phyloP scores from a whole-genome alignment of 2,797 vertebrate genomes.

The Gouania willdenowi region DNA sequence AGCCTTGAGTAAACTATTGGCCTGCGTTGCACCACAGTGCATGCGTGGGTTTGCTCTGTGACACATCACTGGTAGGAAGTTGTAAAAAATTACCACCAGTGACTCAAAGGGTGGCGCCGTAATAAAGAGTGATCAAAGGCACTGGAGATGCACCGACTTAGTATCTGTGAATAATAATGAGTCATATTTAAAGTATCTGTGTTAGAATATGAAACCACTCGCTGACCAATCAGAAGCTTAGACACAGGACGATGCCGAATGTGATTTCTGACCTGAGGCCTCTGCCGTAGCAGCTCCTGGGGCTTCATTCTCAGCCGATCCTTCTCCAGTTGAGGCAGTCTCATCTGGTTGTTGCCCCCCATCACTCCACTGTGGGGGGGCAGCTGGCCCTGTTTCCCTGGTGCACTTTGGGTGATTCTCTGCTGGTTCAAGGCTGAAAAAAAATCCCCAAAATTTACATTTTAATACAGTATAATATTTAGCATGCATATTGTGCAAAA shows the following conservation, averaged over 20 bases:
- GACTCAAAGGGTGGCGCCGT: slow-evolving; percentile 56
- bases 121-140: slow-evolving; percentile 49
- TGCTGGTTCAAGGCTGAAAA: slow-evolving; percentile 88
- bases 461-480: too few species aligned
- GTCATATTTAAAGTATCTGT: slow-evolving; percentile 26
- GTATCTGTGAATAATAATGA: slow-evolving; percentile 12
- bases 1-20: slow-evolving; percentile 60
- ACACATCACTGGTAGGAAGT: slow-evolving; percentile 60
- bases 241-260: too few species aligned
- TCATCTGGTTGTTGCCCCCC: slow-evolving; percentile 81
- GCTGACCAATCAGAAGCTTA: too few species aligned
- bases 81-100: slow-evolving; percentile 59
- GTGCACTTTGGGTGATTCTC: slow-evolving; percentile 91
- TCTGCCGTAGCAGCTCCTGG: slow-evolving; percentile 95
- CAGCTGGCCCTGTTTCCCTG: slow-evolving; percentile 85
- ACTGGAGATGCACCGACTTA: slow-evolving; percentile 5
- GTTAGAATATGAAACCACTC: too few species aligned
- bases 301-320: slow-evolving; percentile 91
- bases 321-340: slow-evolving; percentile 95
- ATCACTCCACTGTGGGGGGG: slow-evolving; percentile 82
- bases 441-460: too few species aligned
- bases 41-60: slow-evolving; percentile 46
- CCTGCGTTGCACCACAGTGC: slow-evolving; percentile 26
- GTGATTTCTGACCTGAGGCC: slow-evolving; percentile 88
- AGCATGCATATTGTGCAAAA: too few species aligned